These are phyloP conservation scores for Drosophila nigrodunni DNA, from an alignment of 1,140 invertebrate species.

Conservation along the genomic window DNA sequence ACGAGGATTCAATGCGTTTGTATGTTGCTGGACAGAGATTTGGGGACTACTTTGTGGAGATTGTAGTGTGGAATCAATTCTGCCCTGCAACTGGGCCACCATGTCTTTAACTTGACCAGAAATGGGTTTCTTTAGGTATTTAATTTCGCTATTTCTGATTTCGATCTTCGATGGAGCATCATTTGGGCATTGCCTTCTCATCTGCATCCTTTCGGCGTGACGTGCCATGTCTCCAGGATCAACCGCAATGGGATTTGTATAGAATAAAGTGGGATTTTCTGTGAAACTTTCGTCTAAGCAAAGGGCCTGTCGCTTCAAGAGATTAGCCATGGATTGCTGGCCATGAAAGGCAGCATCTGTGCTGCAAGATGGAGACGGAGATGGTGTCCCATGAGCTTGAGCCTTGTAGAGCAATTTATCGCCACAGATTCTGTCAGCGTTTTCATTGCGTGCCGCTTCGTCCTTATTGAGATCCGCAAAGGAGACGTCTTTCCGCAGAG, in stretches of 20 bases:
- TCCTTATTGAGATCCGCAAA: constrained; percentile 63
- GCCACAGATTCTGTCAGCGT: constrained; percentile 46
- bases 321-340: constrained; percentile 42
- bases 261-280: constrained; percentile 36
- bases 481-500: constrained; percentile 64
- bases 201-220: constrained; percentile 17
- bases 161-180: constrained; percentile 80
- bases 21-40: constrained; percentile 23
- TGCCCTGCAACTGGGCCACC: constrained; percentile 85
- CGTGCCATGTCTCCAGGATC: neutral
- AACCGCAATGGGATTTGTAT: constrained; percentile 44
- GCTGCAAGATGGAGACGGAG: constrained; percentile 73
- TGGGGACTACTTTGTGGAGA: constrained; percentile 83
- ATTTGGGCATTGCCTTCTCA: constrained; percentile 77
- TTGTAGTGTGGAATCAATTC: constrained; percentile 75
- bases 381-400: constrained; percentile 53
- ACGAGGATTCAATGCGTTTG: constrained; percentile 44
- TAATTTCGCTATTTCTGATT: constrained; percentile 73
- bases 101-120: constrained; percentile 64
- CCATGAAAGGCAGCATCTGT: constrained; percentile 40
- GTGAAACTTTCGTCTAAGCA: constrained; percentile 55
- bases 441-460: constrained; percentile 60
- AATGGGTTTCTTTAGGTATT: constrained; percentile 82
- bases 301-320: constrained; percentile 62
- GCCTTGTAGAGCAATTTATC: constrained; percentile 72